Base-by-base conservation (phyloP, 2,888 invertebrate genomes). In the Agriopis marginaria region DNA sequence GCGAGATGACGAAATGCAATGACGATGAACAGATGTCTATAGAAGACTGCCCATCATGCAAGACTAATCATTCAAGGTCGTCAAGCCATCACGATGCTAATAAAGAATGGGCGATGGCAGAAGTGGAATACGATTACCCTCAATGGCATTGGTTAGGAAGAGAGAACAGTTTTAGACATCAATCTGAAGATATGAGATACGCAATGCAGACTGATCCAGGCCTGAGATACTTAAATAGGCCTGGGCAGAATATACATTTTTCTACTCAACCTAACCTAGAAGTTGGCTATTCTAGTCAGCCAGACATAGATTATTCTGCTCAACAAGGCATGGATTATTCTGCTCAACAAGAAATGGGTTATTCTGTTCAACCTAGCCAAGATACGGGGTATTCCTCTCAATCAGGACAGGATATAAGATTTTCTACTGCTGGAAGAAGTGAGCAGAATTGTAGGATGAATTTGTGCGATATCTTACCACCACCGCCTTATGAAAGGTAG, bases 1-100 rank as follows among this genome's bases (percentile, higher is more conserved):
- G 93, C 73, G 93, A 94, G 75, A 93, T 93, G 93, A 94, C 93
- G 0, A 94, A 94, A 84, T 94, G 93, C n/a, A 91, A 92, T 64
- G 91, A 89, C 8, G 88, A 80, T 64, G 92, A 91, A 70, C 93
- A 91, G 32, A 88, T 92, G 83, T 92, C 92, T 4, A 82, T 92
- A 70, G 94, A 94, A 74, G 94, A 94, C 66, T 94, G 93, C 67
- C 93, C 93, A 0, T 93, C 94, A 10, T 94, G 94, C 72, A 92
- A 91, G 78, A 94, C 92, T 7, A 89, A 90, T 70, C 89, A 91
- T 73, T 93, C 94, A 0, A 86, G 92, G 72, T 93, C 93, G 40
- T 93, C 93, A 65, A 93, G 93, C 80, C 89, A 93, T 75, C 92
- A 94, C 61, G 93, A 89, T 59, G 92, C 82, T 8, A 89, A 89